These are phyloP conservation scores for Troides oblongomaculatus DNA, from an alignment of 2,888 invertebrate genomes.

Conservation along the genomic window DNA sequence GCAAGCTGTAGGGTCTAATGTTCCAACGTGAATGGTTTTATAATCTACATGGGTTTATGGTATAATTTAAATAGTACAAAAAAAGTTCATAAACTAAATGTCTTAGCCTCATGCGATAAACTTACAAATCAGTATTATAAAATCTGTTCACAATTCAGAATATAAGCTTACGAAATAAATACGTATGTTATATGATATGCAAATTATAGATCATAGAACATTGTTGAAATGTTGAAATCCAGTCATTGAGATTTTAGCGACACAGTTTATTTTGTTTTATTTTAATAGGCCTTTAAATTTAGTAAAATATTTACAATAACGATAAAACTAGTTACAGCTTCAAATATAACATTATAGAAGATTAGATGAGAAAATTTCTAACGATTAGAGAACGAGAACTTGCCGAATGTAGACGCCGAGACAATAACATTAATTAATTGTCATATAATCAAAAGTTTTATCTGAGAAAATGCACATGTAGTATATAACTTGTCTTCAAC, in stretches of 20 bases:
- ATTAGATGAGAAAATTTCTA: conserved; percentile 75
- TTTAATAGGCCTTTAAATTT: conserved; percentile 73
- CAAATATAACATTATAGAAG: conserved; percentile 68
- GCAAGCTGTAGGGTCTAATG: conserved; percentile 45
- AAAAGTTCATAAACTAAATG: not conserved
- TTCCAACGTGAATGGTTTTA: conserved; percentile 22
- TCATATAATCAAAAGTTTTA: too few relatives aligned
- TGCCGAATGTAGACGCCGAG: conserved; percentile 36
- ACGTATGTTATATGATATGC: conserved; percentile 42
- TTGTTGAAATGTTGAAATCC: conserved; percentile 60
- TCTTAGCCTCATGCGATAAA: not conserved
- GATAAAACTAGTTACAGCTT: conserved; percentile 71
- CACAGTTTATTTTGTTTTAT: conserved; percentile 61
- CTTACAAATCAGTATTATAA: not conserved
- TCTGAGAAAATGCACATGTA: too few relatives aligned
- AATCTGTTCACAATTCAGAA: conserved; percentile 1
- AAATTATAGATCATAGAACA: conserved; percentile 41
- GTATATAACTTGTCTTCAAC: too few relatives aligned
- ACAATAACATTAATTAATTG: not conserved
- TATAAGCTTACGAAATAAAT: conserved; percentile 31
- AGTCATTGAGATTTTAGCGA: conserved; percentile 68
- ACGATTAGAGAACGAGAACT: conserved; percentile 50
- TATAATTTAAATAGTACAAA: conserved; percentile 14
- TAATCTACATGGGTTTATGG: conserved; percentile 2
- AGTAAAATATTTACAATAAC: conserved; percentile 76